Evolutionary conservation across 2,113 vertebrate species (phyloP), one percentile per base, ranked within the genome.

Genomic region (Hipposideros armiger): DNA sequence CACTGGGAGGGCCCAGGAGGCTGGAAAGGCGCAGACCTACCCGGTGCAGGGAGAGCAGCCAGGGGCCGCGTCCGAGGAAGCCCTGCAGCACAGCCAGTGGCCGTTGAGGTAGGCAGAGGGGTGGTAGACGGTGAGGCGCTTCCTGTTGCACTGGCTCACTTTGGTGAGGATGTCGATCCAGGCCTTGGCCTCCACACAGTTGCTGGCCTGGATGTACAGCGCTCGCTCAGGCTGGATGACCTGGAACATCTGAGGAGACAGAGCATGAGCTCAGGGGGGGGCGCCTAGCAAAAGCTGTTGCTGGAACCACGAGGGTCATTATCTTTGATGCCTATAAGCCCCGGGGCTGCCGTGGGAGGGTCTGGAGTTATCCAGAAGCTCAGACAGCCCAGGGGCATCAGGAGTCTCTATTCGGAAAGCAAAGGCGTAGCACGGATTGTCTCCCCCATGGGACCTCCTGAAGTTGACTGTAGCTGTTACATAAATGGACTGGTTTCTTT

Each of bases 91-190:
- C 42, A 99, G 99, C 99, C 99, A 99, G 98, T 99, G 99, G 67
- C 99, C 99, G 8, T 99, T 99, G 95, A 99, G 99, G 98, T 99
- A 99, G 96, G 99, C 99, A 0, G 99, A 99, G 0, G 99, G 99
- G 72, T 99, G 99, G 98, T 99, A 99, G 40, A 99, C 99, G 0
- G 99, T 99, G 89, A 99, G 99, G 40, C 99, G 99, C 96, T 99
- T 99, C 98, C 99, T 99, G 99, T 99, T 99, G 98, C 99, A 99
- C 95, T 99, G 99, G 98, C 99, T 99, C 85, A 99, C 99, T 98
- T 99, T 99, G 98, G 99, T 99, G 95, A 99, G 99, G 97, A 99
- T 99, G 98, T 99, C 99, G 40, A 99, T 99, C 99, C 99, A 99
- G 98, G 99, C 99, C 45, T 99, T 99, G 0, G 99, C 99, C 98